These are phyloP conservation scores for Crypturellus tataupa DNA, from an alignment of 2,797 vertebrate species.

Conservation along the genomic window DNA sequence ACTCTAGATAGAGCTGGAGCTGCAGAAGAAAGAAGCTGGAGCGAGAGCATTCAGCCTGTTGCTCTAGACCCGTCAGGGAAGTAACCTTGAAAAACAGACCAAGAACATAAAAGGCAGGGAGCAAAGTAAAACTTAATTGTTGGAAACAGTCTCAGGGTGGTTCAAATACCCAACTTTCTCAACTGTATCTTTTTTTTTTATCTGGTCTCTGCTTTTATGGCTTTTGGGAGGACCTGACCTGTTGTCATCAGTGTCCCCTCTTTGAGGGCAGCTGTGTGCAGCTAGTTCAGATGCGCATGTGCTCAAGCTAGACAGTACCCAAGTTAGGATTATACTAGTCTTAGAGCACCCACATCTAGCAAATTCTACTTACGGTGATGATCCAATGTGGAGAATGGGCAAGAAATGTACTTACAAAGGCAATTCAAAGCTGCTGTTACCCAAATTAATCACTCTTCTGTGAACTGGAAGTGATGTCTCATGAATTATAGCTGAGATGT, in stretches of 20 bases:
- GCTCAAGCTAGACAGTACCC: neutral
- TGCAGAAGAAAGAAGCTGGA: neutral
- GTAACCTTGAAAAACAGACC: neutral
- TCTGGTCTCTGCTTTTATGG: neutral
- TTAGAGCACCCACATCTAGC: neutral
- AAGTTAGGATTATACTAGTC: no score
- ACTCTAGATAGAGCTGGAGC: neutral
- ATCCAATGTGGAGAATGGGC: accelerated
- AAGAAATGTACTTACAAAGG: neutral
- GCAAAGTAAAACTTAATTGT: neutral
- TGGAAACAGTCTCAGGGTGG: neutral
- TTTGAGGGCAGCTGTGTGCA: neutral
- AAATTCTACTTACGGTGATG: neutral
- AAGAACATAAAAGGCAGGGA: neutral
- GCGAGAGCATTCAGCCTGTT: neutral
- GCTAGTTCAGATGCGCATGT: neutral
- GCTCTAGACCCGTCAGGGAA: neutral
- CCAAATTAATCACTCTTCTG: neutral
- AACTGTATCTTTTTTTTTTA: neutral
- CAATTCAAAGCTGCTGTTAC: neutral
- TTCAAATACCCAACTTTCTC: neutral
- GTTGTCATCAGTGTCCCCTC: no score
- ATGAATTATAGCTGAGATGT: neutral
- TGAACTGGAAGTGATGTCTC: neutral
- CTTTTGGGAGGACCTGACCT: neutral